These are phyloP conservation scores for Scaeva pyrastri DNA, from an alignment of 2,888 invertebrate species.

Conservation along the genomic window DNA sequence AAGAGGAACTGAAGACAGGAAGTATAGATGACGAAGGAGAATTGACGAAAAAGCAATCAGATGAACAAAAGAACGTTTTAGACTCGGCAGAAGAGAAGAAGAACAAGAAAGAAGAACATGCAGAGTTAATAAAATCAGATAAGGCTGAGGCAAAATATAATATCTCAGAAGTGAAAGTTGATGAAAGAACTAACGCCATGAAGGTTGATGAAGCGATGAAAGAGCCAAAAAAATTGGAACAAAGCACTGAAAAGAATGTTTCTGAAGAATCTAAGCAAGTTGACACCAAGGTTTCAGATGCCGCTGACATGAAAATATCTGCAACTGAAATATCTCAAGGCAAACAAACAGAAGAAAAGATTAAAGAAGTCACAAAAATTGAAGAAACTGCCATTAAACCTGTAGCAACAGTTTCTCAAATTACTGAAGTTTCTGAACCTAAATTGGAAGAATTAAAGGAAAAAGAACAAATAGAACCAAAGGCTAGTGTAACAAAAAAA, in stretches of 20 bases:
- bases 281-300: background rate
- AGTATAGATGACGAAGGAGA: background rate
- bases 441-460: background rate
- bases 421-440: slow-evolving; percentile 3
- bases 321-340: background rate
- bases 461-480: background rate
- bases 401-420: background rate
- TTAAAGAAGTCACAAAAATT: slow-evolving; percentile 9
- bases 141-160: slow-evolving; percentile 26
- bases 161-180: slow-evolving; percentile 36
- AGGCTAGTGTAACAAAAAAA: slow-evolving; percentile 30
- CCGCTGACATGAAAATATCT: too few species aligned
- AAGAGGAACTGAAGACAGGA: slow-evolving; percentile 1
- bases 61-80: slow-evolving; percentile 10
- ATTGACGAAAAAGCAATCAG: slow-evolving; percentile 41
- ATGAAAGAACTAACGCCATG: slow-evolving; percentile 34
- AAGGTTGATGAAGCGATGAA: slow-evolving; percentile 31
- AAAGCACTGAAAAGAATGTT: slow-evolving; percentile 29
- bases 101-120: slow-evolving; percentile 32
- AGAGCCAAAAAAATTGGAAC: slow-evolving; percentile 17
- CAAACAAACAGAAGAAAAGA: background rate
- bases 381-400: background rate
- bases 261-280: background rate
- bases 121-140: background rate
- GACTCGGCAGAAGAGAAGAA: background rate